These are phyloP conservation scores for Esperia sulphurella DNA, from an alignment of 2,888 invertebrate genomes.

Conservation along the genomic window DNA sequence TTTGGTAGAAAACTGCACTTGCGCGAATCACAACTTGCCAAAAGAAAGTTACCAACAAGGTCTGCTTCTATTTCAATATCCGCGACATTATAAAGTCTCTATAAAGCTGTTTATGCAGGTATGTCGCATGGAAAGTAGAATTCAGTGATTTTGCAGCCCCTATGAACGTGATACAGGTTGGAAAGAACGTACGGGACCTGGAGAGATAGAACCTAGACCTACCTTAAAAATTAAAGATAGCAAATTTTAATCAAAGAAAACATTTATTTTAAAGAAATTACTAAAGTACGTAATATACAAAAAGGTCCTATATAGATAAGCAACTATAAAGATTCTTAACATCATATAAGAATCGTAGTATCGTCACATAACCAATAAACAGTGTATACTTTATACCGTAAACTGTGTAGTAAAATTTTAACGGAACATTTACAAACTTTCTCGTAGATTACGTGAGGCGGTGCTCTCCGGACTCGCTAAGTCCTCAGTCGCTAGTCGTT, in stretches of 20 bases:
- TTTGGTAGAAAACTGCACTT: too few species aligned
- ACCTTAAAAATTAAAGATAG: too few species aligned
- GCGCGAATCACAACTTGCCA: constrained; percentile 9
- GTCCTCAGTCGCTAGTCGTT: constrained; percentile 40
- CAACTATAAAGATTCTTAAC: background rate
- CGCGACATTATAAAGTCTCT: constrained; percentile 30
- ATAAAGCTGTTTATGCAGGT: constrained; percentile 14
- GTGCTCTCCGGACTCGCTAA: constrained; percentile 34
- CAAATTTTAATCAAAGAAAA: too few species aligned
- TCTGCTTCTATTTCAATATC: too few species aligned
- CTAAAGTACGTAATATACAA: too few species aligned
- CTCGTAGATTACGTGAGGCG: constrained; percentile 31
- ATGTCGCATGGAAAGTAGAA: too few species aligned
- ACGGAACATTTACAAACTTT: constrained; percentile 36
- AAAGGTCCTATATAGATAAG: too few species aligned
- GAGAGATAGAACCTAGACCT: too few species aligned
- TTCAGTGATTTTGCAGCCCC: too few species aligned
- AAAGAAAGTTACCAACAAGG: constrained; percentile 45
- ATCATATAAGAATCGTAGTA: background rate
- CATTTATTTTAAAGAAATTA: too few species aligned
- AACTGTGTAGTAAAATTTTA: constrained; percentile 23
- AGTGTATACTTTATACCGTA: constrained; percentile 1
- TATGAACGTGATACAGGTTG: too few species aligned
- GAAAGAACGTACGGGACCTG: too few species aligned
- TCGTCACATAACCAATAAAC: background rate